These are phyloP conservation scores for Caradrina clavipalpis DNA, from an alignment of 2,888 invertebrate genomes.

Conservation along the genomic window DNA sequence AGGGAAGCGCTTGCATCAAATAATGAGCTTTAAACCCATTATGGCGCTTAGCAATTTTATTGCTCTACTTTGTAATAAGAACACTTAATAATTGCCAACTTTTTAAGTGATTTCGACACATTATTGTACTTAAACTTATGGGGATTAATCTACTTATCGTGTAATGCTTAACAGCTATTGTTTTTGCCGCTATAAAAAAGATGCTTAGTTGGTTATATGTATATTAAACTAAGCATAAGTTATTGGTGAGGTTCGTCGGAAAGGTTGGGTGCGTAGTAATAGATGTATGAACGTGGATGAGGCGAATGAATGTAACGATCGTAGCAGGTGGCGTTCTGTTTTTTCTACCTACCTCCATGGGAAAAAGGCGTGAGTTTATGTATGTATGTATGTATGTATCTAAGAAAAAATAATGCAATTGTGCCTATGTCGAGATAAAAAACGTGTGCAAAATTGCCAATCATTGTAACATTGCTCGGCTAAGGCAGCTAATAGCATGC, in stretches of 20 bases:
- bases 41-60: slow-evolving; percentile 62
- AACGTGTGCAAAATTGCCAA: slow-evolving; percentile 15
- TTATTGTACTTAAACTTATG: slow-evolving; percentile 31
- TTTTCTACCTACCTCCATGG: too few relatives aligned
- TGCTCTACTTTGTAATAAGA: slow-evolving; percentile 64
- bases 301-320: too few relatives aligned
- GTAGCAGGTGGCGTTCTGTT: too few relatives aligned
- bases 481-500: neutral
- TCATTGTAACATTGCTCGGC: slow-evolving; percentile 5
- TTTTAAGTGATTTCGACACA: slow-evolving; percentile 54
- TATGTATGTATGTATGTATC: too few relatives aligned
- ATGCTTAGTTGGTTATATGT: neutral
- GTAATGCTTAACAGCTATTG: slow-evolving; percentile 27
- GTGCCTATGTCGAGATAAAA: neutral
- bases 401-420: neutral
- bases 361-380: too few relatives aligned
- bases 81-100: slow-evolving; percentile 54
- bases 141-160: slow-evolving; percentile 38
- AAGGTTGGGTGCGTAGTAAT: too few relatives aligned
- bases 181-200: slow-evolving; percentile 7
- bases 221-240: too few relatives aligned
- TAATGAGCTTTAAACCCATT: slow-evolving; percentile 62
- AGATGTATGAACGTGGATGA: too few relatives aligned
- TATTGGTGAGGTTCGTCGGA: too few relatives aligned
- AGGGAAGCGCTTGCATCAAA: slow-evolving; percentile 59